Base-by-base conservation (phyloP, 1,140 invertebrate species). In the Brachionus rubens region DNA sequence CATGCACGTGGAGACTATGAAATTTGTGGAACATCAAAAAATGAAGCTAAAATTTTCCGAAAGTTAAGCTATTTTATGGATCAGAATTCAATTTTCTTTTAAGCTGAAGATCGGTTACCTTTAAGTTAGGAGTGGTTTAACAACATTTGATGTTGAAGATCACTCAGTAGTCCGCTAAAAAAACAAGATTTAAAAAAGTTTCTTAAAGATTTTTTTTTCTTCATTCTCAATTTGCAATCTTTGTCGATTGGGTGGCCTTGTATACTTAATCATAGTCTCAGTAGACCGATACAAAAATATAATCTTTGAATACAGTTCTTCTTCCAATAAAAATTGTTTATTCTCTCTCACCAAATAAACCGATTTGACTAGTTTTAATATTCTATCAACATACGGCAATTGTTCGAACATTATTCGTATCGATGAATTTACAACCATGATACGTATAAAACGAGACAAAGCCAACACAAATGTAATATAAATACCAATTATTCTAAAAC, bases 231-330 rank as follows among this genome's bases (percentile, higher is more conserved):
- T n/a, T 40, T 40, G 54, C 16, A 7, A 28, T 10, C 2, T 33
- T 7, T 19, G 33, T 10, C 0, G 4, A 1, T 36, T 65, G 9
- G 33, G 2, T 7, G 21, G 40, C 12, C 46, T 19, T 16, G 92
- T 95, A 91, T 92, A 98, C 86, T 95, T 95, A 79, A 99, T 97
- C 80, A 98, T 88, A 24, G 94, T 98, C 82, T 97, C 94, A 0
- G 96, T 94, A 24, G 95, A 98, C 70, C 96, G 89, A 86, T 97
- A 99, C 59, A 99, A 87, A 90, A 99, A 99, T 79, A 99, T 91
- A 50, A 99, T 86, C 89, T 98, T 98, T 19, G 96, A 94, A 85
- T 97, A 98, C 5, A 99, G 88, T 84, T 99, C 95, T 86, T 99
- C 96, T 86, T 99, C 97, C 7, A 99, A 85, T 12, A 90, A 88